A percentile compares a stretch with the other conserved stretches of the same genome.
Evolutionary conservation across 2,113 vertebrate species (phyloP).

Genomic region (Oreochromis spilurus): DNA sequence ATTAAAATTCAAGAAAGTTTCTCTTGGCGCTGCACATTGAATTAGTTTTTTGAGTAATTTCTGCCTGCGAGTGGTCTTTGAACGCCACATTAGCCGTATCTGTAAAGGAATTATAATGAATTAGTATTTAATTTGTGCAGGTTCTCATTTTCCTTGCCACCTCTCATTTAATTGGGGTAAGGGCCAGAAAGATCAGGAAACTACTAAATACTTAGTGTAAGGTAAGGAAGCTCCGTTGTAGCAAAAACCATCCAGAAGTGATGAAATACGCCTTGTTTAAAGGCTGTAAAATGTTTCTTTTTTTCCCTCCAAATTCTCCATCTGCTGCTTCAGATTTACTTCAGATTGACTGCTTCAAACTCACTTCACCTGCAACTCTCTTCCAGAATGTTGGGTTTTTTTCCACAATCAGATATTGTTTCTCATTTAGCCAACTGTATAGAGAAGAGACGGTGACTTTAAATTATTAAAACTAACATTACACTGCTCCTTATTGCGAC

Average conservation of each 20-base stretch:
- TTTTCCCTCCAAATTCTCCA: background rate
- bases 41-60: constrained; percentile 21
- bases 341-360: background rate
- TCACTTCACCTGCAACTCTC: background rate
- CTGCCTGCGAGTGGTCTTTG: constrained; percentile 30
- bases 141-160: constrained; percentile 6
- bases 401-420: background rate
- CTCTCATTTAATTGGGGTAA: background rate
- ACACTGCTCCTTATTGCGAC: background rate
- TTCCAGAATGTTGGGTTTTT: background rate
- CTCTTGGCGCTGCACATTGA: background rate
- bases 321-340: background rate
- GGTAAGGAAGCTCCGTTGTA: background rate
- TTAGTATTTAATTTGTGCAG: constrained; percentile 24
- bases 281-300: background rate
- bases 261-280: background rate
- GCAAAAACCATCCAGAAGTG: background rate
- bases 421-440: background rate
- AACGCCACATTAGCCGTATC: constrained; percentile 21
- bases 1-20: constrained; percentile 55
- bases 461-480: background rate
- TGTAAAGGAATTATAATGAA: constrained; percentile 40
- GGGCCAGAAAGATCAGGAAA: background rate
- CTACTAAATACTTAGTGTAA: background rate
- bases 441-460: background rate